These are phyloP conservation scores for Arrhopalites spinosus DNA, from an alignment of 2,888 invertebrate species.

Conservation along the genomic window DNA sequence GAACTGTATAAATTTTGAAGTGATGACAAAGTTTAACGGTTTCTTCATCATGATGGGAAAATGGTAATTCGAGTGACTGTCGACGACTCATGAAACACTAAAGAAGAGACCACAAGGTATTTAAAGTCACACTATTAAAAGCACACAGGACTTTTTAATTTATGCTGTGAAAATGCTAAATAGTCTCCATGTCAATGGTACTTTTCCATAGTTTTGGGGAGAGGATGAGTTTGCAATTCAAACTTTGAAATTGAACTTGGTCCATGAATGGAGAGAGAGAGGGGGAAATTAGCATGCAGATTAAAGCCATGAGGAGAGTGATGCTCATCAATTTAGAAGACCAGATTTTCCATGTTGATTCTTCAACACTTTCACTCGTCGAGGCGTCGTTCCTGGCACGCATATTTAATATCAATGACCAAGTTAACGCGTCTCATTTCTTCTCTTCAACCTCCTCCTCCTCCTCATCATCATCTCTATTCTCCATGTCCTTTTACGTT, in stretches of 20 bases:
- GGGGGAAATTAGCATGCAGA: conserved; percentile 55
- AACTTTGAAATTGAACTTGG: conserved; percentile 27
- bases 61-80: conserved; percentile 17
- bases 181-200: too few species aligned
- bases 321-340: conserved; percentile 40
- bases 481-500: neutral
- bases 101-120: neutral
- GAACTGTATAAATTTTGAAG: too few species aligned
- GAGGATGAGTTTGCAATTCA: conserved; percentile 32
- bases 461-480: conserved; percentile 18
- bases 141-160: too few species aligned
- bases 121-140: too few species aligned
- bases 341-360: conserved; percentile 50
- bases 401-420: conserved; percentile 43
- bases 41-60: neutral
- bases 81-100: conserved; percentile 3
- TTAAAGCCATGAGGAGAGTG: conserved; percentile 44
- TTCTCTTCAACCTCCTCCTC: conserved; percentile 30
- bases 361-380: conserved; percentile 29
- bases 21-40: too few species aligned
- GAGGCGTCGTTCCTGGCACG: conserved; percentile 47
- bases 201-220: neutral
- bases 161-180: too few species aligned
- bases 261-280: conserved; percentile 28
- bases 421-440: conserved; percentile 42